Evolutionary conservation across 2,888 invertebrate species (phyloP).

Genomic region (Lycia hirtaria): DNA sequence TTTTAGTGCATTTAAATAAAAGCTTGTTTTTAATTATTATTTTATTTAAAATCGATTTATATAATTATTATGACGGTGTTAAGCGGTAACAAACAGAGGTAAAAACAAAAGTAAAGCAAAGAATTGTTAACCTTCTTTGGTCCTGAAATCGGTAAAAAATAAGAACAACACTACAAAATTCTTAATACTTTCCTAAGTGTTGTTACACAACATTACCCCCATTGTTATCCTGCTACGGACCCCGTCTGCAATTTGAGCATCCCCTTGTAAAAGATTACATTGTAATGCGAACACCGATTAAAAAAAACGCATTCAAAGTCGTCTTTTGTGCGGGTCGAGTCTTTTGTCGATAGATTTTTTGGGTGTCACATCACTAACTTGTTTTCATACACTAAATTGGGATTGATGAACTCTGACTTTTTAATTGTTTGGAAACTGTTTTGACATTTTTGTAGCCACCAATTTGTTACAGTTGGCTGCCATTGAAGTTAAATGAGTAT

Average conservation of each 20-base stretch:
- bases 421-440: constrained; percentile 8
- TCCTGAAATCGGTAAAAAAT: constrained; percentile 25
- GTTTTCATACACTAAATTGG: constrained; percentile 21
- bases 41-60: no score
- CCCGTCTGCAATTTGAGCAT: constrained; percentile 60
- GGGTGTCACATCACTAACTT: constrained; percentile 45
- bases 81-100: no score
- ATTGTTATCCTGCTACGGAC: constrained; percentile 63
- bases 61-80: no score
- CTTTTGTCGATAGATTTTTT: constrained; percentile 62
- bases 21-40: no score
- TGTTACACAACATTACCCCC: constrained; percentile 76
- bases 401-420: constrained; percentile 15
- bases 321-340: constrained; percentile 63
- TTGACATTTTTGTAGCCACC: background rate
- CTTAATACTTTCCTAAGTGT: constrained; percentile 66
- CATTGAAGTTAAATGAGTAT: background rate
- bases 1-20: no score
- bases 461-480: background rate
- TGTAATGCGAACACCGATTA: constrained; percentile 68
- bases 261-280: constrained; percentile 72
- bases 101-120: no score
- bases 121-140: no score
- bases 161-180: constrained; percentile 60
- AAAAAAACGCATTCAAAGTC: constrained; percentile 51